phyloP scores from a whole-genome alignment of 2,888 invertebrate genomes.

The Kuschelorhynchus macadamiae region DNA sequence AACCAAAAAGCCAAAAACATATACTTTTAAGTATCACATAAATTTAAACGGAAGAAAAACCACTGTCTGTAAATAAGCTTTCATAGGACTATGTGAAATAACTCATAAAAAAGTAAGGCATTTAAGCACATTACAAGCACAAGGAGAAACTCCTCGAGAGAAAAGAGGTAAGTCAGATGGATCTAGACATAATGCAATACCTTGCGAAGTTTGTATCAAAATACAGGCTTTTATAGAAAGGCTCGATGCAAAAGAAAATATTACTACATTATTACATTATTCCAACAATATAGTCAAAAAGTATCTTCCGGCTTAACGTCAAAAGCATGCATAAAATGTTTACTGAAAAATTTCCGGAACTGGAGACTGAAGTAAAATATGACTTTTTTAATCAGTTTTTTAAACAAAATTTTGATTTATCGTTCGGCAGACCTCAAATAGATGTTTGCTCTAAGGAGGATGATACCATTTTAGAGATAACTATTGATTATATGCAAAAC shows the following conservation, averaged over 20 bases:
- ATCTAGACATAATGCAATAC: too few species aligned
- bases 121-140: too few species aligned
- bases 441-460: not conserved
- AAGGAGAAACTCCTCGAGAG: too few species aligned
- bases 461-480: not conserved
- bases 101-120: too few species aligned
- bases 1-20: too few species aligned
- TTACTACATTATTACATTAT: not conserved
- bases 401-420: conserved; percentile 7
- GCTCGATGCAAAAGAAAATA: not conserved
- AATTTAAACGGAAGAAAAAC: too few species aligned
- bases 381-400: not conserved
- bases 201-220: too few species aligned
- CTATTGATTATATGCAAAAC: conserved; percentile 6
- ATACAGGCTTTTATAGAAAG: too few species aligned
- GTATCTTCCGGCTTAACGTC: not conserved
- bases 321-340: not conserved
- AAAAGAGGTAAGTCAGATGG: too few species aligned
- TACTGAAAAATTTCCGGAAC: not conserved
- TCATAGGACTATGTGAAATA: too few species aligned
- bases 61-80: too few species aligned
- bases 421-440: conserved; percentile 8
- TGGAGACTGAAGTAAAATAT: not conserved
- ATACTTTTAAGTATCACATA: too few species aligned
- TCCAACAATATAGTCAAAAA: not conserved